Evolutionary conservation across 1,140 invertebrate genomes (phyloP).

Genomic region (Bombus soroeensis): DNA sequence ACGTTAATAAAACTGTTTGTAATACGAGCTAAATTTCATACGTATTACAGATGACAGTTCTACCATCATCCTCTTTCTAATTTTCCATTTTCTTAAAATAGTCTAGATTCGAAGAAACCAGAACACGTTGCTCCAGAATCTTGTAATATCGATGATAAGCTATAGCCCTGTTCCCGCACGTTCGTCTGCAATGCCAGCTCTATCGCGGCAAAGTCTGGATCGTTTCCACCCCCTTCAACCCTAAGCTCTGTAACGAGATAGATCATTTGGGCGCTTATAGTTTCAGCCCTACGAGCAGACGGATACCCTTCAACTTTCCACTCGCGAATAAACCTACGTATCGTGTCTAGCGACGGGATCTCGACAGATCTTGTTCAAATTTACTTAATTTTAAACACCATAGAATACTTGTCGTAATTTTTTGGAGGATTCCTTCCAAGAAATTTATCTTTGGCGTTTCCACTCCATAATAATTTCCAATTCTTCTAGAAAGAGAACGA

Average conservation of each 20-base stretch:
- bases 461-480: too few species aligned
- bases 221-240: slow-evolving; percentile 73
- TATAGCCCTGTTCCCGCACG: slow-evolving; percentile 68
- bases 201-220: slow-evolving; percentile 72
- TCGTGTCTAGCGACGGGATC: neutral
- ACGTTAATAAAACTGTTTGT: too few species aligned
- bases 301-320: slow-evolving; percentile 63
- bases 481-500: too few species aligned
- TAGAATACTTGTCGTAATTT: too few species aligned
- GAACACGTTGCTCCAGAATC: slow-evolving; percentile 63
- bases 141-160: slow-evolving; percentile 80
- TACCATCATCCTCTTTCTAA: too few species aligned
- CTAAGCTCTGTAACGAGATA: slow-evolving; percentile 80
- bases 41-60: neutral
- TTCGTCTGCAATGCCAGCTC: slow-evolving; percentile 75
- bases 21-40: neutral
- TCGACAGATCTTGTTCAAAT: neutral
- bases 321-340: slow-evolving; percentile 50
- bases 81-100: slow-evolving; percentile 26
- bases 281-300: slow-evolving; percentile 52
- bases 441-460: too few species aligned
- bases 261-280: slow-evolving; percentile 76
- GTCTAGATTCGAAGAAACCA: slow-evolving; percentile 42
- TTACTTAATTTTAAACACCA: neutral
- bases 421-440: too few species aligned